phyloP scores from a whole-genome alignment of 2,888 invertebrate species.

The Acronicta psi region DNA sequence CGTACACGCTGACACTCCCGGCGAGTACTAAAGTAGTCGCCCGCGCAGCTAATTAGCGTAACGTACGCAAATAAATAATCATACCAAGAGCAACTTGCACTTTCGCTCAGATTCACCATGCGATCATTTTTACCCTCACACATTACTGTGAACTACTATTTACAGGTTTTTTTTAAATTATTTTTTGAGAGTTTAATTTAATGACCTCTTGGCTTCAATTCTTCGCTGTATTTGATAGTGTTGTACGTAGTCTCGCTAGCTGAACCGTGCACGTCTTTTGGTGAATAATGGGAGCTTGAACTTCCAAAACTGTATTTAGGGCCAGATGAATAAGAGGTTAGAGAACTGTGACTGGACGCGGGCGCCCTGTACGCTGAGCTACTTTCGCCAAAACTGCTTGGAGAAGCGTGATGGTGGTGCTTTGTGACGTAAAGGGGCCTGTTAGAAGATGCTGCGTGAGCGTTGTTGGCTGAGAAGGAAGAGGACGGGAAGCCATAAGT shows the following conservation, averaged over 20 bases:
- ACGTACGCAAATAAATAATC: conserved; percentile 74
- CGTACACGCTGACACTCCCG: conserved; percentile 50
- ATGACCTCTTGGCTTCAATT: conserved; percentile 78
- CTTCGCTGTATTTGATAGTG: conserved; percentile 86
- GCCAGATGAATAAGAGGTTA: conserved; percentile 73
- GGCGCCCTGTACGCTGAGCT: conserved; percentile 77
- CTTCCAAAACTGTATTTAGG: conserved; percentile 78
- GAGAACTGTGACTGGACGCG: conserved; percentile 69
- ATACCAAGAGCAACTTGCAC: conserved; percentile 56
- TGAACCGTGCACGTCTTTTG: conserved; percentile 79
- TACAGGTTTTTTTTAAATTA: conserved; percentile 68
- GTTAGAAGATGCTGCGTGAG: conserved; percentile 74
- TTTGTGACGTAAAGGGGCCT: conserved; percentile 77
- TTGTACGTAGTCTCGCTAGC: conserved; percentile 83
- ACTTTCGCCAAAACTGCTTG: conserved; percentile 71
- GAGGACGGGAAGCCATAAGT: conserved; percentile 75
- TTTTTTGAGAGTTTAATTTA: conserved; percentile 58
- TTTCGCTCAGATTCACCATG: conserved; percentile 61
- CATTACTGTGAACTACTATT: conserved; percentile 64
- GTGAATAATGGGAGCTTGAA: conserved; percentile 71
- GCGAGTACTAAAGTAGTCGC: conserved; percentile 61
- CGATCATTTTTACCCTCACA: conserved; percentile 57
- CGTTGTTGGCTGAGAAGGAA: conserved; percentile 68
- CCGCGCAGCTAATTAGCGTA: conserved; percentile 72
- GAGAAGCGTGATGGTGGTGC: conserved; percentile 64